Evolutionary conservation across 2,797 vertebrate species (phyloP).

Genomic region (Cheirogaleus major): DNA sequence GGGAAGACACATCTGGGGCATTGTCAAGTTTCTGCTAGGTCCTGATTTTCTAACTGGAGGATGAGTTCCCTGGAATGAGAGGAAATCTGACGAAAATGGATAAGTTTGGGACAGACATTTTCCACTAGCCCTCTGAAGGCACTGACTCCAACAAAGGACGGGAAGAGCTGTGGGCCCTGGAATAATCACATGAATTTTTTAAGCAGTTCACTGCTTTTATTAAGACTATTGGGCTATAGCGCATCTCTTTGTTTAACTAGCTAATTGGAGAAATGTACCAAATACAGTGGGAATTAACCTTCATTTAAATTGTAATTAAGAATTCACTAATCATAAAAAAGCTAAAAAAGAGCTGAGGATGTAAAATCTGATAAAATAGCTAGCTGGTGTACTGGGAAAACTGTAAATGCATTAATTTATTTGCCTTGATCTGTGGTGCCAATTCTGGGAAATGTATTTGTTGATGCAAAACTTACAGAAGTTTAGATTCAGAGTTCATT

Average conservation of each 20-base stretch:
- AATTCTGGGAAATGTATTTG: not conserved
- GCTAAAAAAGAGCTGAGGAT: not conserved
- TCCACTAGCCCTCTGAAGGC: not conserved
- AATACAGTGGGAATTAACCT: not conserved
- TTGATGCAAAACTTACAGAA: not conserved
- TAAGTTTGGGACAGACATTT: not conserved
- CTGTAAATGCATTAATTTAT: constrained; percentile 21
- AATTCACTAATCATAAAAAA: not conserved
- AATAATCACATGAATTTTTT: not conserved
- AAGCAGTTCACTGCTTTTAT: not conserved
- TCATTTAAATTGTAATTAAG: constrained; percentile 58
- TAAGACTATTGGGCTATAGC: not conserved
- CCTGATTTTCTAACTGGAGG: constrained; percentile 1
- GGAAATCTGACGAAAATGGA: not conserved
- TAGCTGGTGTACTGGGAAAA: not conserved
- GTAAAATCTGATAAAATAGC: not conserved
- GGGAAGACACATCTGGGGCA: not conserved
- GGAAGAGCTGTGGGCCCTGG: not conserved
- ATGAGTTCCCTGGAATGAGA: not conserved
- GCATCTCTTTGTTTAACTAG: not conserved
- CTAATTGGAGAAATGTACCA: not conserved
- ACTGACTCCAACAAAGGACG: not conserved
- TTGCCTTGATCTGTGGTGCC: not conserved
- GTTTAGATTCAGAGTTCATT: not conserved
- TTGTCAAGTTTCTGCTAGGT: not conserved